Conservation (phyloP, 2,888 invertebrate genomes). For the Macrosiphum euphorbiae region DNA sequence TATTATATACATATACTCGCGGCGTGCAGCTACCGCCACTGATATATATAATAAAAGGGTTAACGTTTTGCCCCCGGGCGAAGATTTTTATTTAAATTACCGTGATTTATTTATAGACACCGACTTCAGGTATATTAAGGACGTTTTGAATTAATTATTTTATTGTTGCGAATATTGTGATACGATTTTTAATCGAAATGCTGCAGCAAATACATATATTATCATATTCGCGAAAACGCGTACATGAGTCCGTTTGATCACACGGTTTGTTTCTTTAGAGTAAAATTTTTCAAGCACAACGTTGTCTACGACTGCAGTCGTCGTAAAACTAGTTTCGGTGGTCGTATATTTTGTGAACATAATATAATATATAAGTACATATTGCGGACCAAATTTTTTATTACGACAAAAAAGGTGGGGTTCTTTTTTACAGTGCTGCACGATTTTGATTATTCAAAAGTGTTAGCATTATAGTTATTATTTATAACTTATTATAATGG, state of each 20-base stretch:
- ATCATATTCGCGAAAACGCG: not conserved
- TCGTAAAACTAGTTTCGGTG: slow-evolving; percentile 25
- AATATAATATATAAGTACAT: not conserved
- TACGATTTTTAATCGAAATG: not conserved
- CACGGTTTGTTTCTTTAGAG: not conserved
- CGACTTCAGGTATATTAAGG: not conserved
- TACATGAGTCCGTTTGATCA: not conserved
- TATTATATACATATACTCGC: not conserved
- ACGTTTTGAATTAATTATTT: slow-evolving; percentile 29
- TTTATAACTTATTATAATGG: not conserved
- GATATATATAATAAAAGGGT: slow-evolving; percentile 53
- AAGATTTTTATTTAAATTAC: slow-evolving; percentile 35
- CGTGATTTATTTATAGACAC: slow-evolving; percentile 39
- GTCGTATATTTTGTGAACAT: slow-evolving; percentile 24
- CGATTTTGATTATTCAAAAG: slow-evolving; percentile 18
- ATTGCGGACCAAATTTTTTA: slow-evolving; percentile 11
- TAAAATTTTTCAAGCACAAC: not conserved
- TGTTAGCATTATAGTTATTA: not conserved
- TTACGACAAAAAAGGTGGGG: not conserved
- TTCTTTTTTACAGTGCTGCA: not conserved
- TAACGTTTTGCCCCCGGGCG: slow-evolving; percentile 54
- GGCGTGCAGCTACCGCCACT: not conserved
- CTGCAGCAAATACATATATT: not conserved
- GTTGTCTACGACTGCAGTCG: not conserved
- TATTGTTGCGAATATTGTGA: not conserved